Conservation (phyloP, 2,113 vertebrate species). For the Sinosuthora webbiana region DNA sequence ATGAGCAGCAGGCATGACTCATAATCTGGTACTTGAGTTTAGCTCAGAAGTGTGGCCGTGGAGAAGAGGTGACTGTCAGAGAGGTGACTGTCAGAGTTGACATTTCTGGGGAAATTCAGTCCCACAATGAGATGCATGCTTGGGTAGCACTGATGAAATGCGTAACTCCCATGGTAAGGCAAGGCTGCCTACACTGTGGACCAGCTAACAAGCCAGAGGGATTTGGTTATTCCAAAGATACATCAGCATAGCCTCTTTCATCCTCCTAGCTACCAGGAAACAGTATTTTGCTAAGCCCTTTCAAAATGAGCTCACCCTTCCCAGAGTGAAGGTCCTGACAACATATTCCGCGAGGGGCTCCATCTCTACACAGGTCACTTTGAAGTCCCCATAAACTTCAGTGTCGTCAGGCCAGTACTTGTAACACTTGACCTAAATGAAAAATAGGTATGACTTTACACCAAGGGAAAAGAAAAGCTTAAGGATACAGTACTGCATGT, state of each 20-base stretch:
- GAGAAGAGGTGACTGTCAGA: not conserved
- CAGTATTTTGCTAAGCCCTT: not conserved
- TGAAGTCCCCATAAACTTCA: constrained; percentile 97
- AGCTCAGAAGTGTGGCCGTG: not conserved
- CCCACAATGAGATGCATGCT: fast-evolving
- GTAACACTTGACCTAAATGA: constrained; percentile 92
- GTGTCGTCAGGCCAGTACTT: constrained; percentile 99
- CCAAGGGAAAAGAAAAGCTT: not conserved
- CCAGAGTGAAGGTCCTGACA: constrained; percentile 95
- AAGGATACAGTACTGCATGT: not conserved
- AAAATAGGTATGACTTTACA: not conserved
- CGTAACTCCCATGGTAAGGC: not conserved
- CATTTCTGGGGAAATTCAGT: not conserved
- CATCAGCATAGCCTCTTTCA: not conserved
- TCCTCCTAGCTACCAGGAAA: not conserved
- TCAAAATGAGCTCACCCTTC: constrained; percentile 82
- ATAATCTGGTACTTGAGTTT: not conserved
- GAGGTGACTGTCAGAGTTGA: not conserved
- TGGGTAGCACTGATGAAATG: fast-evolving
- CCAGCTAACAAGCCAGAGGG: not conserved
- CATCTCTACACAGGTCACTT: constrained; percentile 94
- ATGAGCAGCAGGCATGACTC: not conserved
- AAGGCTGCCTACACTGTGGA: not conserved
- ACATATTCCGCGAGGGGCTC: constrained; percentile 97
- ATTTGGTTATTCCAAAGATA: not conserved